phyloP scores from a whole-genome alignment of 1,140 invertebrate genomes.

The Drosophila fuyamai region DNA sequence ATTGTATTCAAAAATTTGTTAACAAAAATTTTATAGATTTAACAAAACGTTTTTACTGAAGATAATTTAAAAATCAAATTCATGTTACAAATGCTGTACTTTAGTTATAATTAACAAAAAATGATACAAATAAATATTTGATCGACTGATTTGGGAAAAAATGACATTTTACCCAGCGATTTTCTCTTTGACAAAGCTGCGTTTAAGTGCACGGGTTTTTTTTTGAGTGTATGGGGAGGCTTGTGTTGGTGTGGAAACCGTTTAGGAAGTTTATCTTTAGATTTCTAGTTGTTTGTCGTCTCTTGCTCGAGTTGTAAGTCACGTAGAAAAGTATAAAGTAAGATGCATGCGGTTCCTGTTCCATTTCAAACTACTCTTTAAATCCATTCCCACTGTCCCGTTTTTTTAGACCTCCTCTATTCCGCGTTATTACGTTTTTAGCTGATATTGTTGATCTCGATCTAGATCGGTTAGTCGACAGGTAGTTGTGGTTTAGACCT shows the following conservation, averaged over 20 bases:
- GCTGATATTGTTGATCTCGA: constrained; percentile 18
- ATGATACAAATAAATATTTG: not conserved
- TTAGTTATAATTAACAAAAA: too few relatives aligned
- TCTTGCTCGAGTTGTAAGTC: constrained; percentile 42
- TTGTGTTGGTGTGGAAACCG: constrained; percentile 44
- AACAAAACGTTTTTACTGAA: too few relatives aligned
- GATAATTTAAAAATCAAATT: too few relatives aligned
- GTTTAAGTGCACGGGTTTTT: constrained; percentile 4
- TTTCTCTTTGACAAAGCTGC: not conserved
- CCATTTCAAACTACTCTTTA: not conserved
- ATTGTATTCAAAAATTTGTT: too few relatives aligned
- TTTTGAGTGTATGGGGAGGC: constrained; percentile 11
- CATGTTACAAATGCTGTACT: too few relatives aligned
- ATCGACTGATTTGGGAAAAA: not conserved
- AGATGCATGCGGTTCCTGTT: constrained; percentile 31
- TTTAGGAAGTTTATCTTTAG: constrained; percentile 38
- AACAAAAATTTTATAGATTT: too few relatives aligned
- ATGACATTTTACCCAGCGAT: not conserved
- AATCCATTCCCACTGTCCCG: constrained; percentile 15
- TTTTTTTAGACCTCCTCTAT: not conserved
- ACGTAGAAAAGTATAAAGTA: constrained; percentile 51
- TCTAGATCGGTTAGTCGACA: constrained; percentile 32
- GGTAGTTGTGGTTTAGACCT: constrained; percentile 46
- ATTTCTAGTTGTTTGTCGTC: constrained; percentile 28
- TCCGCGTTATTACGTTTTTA: constrained; percentile 5